A percentile compares a stretch with the other conserved stretches of the same genome.
Evolutionary conservation across 2,113 vertebrate species (phyloP).

Genomic region (Xiphophorus maculatus): DNA sequence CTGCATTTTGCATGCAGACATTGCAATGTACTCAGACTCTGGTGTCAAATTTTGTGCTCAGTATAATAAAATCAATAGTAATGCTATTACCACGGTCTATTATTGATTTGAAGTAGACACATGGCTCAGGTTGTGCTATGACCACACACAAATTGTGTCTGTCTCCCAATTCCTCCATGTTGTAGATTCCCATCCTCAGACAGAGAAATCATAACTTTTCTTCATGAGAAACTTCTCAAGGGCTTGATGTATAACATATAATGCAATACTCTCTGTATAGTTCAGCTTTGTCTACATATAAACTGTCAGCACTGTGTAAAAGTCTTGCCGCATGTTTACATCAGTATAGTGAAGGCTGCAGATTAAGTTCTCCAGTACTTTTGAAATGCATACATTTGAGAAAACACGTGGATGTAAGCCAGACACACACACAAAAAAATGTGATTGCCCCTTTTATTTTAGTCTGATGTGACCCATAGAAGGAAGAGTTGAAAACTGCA

Average conservation of each 20-base stretch:
- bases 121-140: conserved; percentile 63
- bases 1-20: conserved; percentile 51
- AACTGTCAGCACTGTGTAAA: conserved; percentile 46
- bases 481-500: conserved; percentile 39
- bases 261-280: conserved; percentile 28
- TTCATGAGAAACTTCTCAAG: conserved; percentile 29
- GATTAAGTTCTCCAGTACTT: conserved; percentile 12
- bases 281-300: conserved; percentile 27
- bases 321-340: conserved; percentile 62
- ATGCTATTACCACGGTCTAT: conserved; percentile 47
- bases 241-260: conserved; percentile 33
- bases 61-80: conserved; percentile 70
- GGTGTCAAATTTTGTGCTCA: conserved; percentile 49
- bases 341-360: conserved; percentile 3
- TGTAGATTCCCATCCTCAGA: conserved; percentile 24
- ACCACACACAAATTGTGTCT: conserved; percentile 53
- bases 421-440: neutral
- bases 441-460: conserved; percentile 21
- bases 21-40: conserved; percentile 36
- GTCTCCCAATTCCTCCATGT: conserved; percentile 34
- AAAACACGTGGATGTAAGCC: conserved; percentile 8
- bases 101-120: conserved; percentile 48
- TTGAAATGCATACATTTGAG: conserved; percentile 13
- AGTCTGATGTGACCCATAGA: conserved; percentile 36
- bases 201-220: conserved; percentile 32